A percentile compares a stretch with the other conserved stretches of the same genome.
These are phyloP conservation scores for Labroides dimidiatus DNA, from an alignment of 2,797 vertebrate species.

Conservation along the genomic window DNA sequence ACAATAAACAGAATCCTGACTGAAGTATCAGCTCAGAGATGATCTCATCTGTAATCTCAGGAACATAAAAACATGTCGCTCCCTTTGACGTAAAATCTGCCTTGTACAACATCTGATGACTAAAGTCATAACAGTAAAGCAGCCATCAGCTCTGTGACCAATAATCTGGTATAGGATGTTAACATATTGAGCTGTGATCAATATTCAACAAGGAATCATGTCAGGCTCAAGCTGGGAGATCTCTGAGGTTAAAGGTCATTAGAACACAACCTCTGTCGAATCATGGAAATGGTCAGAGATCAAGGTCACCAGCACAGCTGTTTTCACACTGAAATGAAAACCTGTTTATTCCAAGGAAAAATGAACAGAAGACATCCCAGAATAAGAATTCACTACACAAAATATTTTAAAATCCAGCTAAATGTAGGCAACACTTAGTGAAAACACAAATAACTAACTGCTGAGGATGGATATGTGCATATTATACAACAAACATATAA, in stretches of 20 bases:
- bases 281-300: not conserved
- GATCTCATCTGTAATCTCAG: no score
- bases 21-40: no score
- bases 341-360: not conserved
- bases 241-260: slow-evolving; percentile 30
- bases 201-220: slow-evolving; percentile 18
- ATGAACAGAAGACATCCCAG: not conserved
- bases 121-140: not conserved
- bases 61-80: no score
- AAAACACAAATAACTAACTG: no score
- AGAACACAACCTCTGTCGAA: slow-evolving; percentile 7
- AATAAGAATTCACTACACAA: no score
- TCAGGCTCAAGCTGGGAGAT: slow-evolving; percentile 10
- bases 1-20: not conserved
- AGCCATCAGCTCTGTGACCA: slow-evolving; percentile 2
- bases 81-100: no score
- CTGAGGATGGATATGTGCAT: no score
- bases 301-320: slow-evolving; percentile 11
- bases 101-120: no score
- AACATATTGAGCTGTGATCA: slow-evolving; percentile 19
- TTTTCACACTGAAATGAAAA: not conserved
- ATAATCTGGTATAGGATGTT: slow-evolving; percentile 27
- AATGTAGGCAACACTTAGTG: no score
- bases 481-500: no score
- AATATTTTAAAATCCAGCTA: no score